Evolutionary conservation across 35 echinoderm and acorn worm species (phyloP).

Genomic region (Ptychodera flava): DNA sequence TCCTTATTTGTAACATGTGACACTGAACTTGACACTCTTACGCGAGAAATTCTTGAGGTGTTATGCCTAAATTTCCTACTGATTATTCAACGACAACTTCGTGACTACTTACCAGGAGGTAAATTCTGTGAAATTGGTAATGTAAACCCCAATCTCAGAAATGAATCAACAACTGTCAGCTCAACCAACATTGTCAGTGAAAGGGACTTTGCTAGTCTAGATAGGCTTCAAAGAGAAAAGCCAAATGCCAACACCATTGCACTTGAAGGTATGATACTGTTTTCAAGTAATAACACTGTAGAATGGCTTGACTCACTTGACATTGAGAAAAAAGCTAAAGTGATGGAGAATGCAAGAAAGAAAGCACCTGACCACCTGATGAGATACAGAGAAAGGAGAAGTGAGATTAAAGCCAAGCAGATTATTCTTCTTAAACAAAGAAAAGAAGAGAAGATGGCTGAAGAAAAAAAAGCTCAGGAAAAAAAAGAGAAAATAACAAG

Average conservation of each 20-base stretch:
- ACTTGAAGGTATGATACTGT: slow-evolving; percentile 44
- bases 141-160: slow-evolving; percentile 7
- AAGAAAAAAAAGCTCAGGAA: neutral
- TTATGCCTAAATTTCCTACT: slow-evolving; percentile 38
- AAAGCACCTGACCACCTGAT: slow-evolving; percentile 17
- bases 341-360: slow-evolving; percentile 22
- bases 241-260: slow-evolving; percentile 28
- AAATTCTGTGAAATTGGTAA: slow-evolving; percentile 34
- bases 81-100: slow-evolving; percentile 35
- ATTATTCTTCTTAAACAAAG: slow-evolving; percentile 2
- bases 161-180: slow-evolving; percentile 16
- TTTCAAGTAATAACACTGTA: slow-evolving; percentile 23
- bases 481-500: neutral
- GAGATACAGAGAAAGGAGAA: neutral
- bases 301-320: slow-evolving; percentile 10
- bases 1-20: neutral
- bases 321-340: slow-evolving; percentile 9
- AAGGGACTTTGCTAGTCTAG: slow-evolving; percentile 51
- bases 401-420: neutral
- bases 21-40: slow-evolving; percentile 3
- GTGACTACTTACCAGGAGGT: slow-evolving; percentile 37
- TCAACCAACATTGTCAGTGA: slow-evolving; percentile 32
- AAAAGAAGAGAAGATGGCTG: neutral
- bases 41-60: slow-evolving; percentile 43
- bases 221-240: slow-evolving; percentile 30